Base-by-base conservation (phyloP, 2,888 invertebrate species). In the Drosophila vallismaia region DNA sequence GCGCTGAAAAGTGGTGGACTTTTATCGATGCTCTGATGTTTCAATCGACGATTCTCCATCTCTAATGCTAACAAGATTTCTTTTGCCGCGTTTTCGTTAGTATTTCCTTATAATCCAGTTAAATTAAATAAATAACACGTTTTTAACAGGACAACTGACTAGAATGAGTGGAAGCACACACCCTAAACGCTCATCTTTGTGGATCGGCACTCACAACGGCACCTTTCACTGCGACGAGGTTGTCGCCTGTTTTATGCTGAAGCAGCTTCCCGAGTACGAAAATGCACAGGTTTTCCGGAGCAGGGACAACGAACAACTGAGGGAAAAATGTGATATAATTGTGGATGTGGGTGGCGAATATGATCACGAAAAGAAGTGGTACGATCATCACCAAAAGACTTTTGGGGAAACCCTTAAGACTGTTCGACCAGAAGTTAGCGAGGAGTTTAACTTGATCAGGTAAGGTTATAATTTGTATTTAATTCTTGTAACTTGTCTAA, bases 341-440 rank as follows among this genome's bases (percentile, higher is more conserved):
- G 95, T 99, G 0, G 99, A 99, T 92, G 98, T 99, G 4, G 99
- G 99, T 3, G 96, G 94, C 0, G 93, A 93, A 12, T 99, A 96
- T 91, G 94, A 98, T 91, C 95, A 95, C 57, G 92, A 92, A 0
- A 94, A 90, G 63, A 94, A 95, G 70, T 93, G 96, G 71, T 99
- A 96, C 91, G 99, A 99, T 91, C 99, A 99, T 91, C 99, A 99
- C 91, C 99, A 99, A 92, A 94, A 94, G 62, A 93, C 93, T 14
- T 97, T 97, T 83, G 92, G 92, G 44, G 94, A 95, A 48, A 94
- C 95, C 0, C 92, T 96, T 42, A 94, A 94, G 69, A 92, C 93
- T 0, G 82, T 97, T 10, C 91, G 92, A 5, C 95, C 95, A 0
- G 94, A 94, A 64, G 78, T 94, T 42, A 93, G 93, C 0, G 92